Evolutionary conservation across 2,888 invertebrate species (phyloP).

Genomic region (Lucinisca nassula): DNA sequence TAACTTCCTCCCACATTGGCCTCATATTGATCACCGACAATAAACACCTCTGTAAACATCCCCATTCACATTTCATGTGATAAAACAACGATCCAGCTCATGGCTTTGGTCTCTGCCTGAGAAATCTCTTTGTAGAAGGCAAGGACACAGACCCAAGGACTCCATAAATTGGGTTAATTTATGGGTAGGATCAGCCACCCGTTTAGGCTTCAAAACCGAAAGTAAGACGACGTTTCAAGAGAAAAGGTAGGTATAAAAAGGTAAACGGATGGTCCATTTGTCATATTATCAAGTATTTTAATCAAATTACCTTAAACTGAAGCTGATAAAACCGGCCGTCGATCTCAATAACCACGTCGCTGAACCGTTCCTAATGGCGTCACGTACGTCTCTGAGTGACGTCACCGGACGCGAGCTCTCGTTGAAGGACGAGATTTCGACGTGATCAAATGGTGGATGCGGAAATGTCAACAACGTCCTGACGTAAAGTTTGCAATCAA

Average conservation of each 20-base stretch:
- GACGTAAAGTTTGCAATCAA: neutral
- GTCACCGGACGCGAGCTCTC: constrained; percentile 62
- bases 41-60: too few species aligned
- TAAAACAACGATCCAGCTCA: too few species aligned
- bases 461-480: constrained; percentile 9
- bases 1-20: too few species aligned
- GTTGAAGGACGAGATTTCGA: constrained; percentile 1
- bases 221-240: constrained; percentile 41
- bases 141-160: neutral
- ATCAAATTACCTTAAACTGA: neutral
- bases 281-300: too few species aligned
- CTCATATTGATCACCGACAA: too few species aligned
- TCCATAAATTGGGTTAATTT: constrained; percentile 12
- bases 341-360: neutral
- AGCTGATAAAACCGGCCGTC: neutral
- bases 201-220: constrained; percentile 56
- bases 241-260: neutral
- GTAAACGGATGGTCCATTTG: neutral
- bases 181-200: constrained; percentile 8
- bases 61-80: too few species aligned
- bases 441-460: neutral
- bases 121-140: neutral
- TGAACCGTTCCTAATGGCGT: constrained; percentile 65
- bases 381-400: constrained; percentile 69
- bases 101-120: too few species aligned